Evolutionary conservation across 2,797 vertebrate genomes (phyloP).

Genomic region (Hoplostethus atlanticus): DNA sequence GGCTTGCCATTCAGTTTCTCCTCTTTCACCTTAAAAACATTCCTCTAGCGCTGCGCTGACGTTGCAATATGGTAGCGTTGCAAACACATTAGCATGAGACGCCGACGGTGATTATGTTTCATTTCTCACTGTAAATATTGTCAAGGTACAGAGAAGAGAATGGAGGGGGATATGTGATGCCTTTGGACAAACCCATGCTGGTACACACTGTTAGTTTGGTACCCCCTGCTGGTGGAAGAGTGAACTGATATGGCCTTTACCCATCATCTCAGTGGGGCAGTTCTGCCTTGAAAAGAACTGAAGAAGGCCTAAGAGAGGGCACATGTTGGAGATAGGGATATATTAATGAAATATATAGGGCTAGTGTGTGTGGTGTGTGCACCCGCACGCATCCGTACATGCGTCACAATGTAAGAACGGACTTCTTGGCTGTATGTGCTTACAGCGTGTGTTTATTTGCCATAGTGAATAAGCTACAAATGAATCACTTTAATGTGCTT

Average conservation of each 20-base stretch:
- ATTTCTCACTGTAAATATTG: constrained; percentile 2
- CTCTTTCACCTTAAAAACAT: not conserved
- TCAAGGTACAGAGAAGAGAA: not conserved
- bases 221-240: constrained; percentile 66
- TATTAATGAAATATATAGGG: not conserved
- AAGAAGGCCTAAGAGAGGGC: too few relatives aligned
- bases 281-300: constrained; percentile 2
- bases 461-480: constrained; percentile 41
- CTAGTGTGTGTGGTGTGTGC: not conserved
- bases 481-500: constrained; percentile 61
- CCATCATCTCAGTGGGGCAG: not conserved
- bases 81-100: constrained; percentile 1
- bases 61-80: not conserved
- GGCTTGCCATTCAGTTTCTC: not conserved
- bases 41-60: not conserved
- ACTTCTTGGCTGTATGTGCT: not conserved
- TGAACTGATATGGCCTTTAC: not conserved
- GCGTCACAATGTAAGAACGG: constrained; percentile 27
- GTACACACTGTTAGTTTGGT: constrained; percentile 40
- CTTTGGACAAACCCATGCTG: not conserved
- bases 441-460: constrained; percentile 35
- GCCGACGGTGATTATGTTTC: not conserved
- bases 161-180: not conserved
- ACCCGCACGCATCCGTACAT: constrained; percentile 3
- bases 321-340: too few relatives aligned